Evolutionary conservation across 2,797 vertebrate genomes (phyloP).

Genomic region (Holocentrus rufus): DNA sequence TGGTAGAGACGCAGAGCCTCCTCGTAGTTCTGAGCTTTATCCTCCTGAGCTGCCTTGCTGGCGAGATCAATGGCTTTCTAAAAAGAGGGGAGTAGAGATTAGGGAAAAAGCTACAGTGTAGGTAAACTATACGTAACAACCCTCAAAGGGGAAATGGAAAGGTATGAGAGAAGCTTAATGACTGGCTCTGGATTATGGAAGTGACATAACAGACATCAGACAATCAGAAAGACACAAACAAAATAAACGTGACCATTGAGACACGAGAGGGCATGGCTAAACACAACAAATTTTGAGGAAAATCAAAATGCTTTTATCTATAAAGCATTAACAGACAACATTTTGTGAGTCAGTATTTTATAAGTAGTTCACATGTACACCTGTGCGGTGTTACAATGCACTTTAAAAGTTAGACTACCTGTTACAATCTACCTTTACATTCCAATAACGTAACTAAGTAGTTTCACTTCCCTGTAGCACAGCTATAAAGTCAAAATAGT

Average conservation of each 20-base stretch:
- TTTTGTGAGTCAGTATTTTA: too few species aligned
- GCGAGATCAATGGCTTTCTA: conserved; percentile 99
- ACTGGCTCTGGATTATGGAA: not conserved
- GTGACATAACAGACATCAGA: not conserved
- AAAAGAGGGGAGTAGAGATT: conserved; percentile 40
- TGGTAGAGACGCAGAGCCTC: conserved; percentile 95
- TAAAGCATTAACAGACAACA: not conserved
- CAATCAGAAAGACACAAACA: not conserved
- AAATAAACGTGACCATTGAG: not conserved
- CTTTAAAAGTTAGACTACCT: too few species aligned
- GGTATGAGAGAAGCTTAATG: not conserved
- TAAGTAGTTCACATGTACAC: too few species aligned
- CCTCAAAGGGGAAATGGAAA: not conserved
- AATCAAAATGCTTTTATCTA: not conserved
- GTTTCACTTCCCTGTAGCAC: conserved; percentile 47
- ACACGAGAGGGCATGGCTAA: not conserved
- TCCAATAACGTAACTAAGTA: not conserved
- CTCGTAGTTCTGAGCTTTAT: conserved; percentile 95
- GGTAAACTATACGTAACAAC: not conserved
- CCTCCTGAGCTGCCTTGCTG: conserved; percentile 94
- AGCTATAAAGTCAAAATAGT: not conserved
- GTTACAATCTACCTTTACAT: not conserved
- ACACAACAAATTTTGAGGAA: not conserved
- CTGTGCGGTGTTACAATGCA: too few species aligned
- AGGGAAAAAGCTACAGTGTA: not conserved